phyloP scores from a whole-genome alignment of 2,888 invertebrate genomes.

The Eledona agricola region DNA sequence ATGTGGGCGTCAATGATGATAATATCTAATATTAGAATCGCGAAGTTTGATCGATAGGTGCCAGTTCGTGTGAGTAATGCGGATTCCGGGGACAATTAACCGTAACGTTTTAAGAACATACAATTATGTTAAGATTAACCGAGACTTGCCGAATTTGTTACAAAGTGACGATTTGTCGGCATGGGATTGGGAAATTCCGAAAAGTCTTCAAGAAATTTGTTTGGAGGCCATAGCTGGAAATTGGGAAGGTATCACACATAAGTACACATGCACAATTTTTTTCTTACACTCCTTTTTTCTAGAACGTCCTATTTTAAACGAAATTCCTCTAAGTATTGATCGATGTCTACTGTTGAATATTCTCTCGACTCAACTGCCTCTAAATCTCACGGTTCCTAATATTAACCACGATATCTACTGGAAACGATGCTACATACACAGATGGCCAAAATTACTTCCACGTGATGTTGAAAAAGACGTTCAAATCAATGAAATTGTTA shows the following conservation, averaged over 20 bases:
- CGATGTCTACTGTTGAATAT: constrained; percentile 50
- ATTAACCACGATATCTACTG: constrained; percentile 56
- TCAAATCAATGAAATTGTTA: constrained; percentile 18
- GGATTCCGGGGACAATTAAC: constrained; percentile 48
- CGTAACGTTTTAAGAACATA: constrained; percentile 49
- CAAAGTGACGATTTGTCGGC: constrained; percentile 44
- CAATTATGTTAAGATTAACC: constrained; percentile 34
- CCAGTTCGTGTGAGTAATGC: constrained; percentile 47
- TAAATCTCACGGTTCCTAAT: constrained; percentile 50
- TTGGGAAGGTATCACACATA: constrained; percentile 47
- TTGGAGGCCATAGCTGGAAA: constrained; percentile 49
- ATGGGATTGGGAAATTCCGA: constrained; percentile 46
- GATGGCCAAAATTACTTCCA: constrained; percentile 52
- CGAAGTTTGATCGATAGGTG: constrained; percentile 25
- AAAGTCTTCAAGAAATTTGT: constrained; percentile 48
- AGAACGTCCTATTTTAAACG: constrained; percentile 52
- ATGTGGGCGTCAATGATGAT: constrained; percentile 2
- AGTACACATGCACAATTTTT: background rate
- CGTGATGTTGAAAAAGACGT: constrained; percentile 1
- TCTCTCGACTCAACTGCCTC: constrained; percentile 52
- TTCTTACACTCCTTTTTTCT: constrained; percentile 25
- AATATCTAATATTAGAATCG: background rate
- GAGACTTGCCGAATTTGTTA: constrained; percentile 22
- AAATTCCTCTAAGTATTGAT: constrained; percentile 50
- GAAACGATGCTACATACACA: constrained; percentile 52